Conservation (phyloP, 2,797 vertebrate species). For the Gallirallus australis region DNA sequence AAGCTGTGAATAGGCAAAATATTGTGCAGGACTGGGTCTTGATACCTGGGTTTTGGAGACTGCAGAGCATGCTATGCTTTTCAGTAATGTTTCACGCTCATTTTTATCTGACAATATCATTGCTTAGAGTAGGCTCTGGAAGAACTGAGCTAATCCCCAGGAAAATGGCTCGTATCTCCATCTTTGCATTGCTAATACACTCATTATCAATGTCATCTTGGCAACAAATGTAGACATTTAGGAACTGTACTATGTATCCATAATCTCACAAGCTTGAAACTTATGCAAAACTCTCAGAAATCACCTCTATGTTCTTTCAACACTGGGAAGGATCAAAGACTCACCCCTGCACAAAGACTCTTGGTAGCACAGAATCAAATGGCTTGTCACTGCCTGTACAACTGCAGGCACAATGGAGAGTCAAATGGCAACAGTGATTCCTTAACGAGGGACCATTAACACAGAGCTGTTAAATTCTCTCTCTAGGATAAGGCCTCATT, state of each 20-base stretch:
- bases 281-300: conserved; percentile 51
- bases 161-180: background rate
- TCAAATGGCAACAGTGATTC: background rate
- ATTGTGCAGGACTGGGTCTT: background rate
- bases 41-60: background rate
- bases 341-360: conserved; percentile 31
- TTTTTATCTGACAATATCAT: background rate
- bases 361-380: background rate
- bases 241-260: background rate
- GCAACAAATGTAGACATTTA: conserved; percentile 16
- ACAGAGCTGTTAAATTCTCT: background rate
- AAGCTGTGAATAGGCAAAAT: background rate
- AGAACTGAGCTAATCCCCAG: conserved; percentile 16
- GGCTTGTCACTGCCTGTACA: conserved; percentile 16
- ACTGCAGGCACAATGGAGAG: background rate
- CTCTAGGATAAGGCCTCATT: background rate
- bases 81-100: background rate
- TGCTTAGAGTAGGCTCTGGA: background rate
- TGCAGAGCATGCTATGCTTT: background rate
- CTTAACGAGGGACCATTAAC: background rate
- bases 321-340: conserved; percentile 40
- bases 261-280: conserved; percentile 33
- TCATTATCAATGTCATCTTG: background rate
- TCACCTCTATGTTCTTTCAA: conserved; percentile 11
- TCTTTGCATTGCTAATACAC: conserved; percentile 36